Evolutionary conservation across 2,113 vertebrate genomes (phyloP).

Genomic region (Oophaga pumilio): DNA sequence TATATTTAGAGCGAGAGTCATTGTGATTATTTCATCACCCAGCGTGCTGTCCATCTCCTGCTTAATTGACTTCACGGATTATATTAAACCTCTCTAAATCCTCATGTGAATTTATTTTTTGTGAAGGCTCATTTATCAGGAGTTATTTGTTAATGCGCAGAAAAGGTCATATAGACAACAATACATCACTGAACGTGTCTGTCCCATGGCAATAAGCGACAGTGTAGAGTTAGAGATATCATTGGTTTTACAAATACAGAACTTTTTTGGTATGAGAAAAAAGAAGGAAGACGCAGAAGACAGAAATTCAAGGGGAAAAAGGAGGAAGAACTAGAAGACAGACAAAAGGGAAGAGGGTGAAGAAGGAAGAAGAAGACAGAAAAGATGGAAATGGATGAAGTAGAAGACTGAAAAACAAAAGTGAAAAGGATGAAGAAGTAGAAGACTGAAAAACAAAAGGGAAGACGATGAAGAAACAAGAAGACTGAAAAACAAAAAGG

Average conservation of each 20-base stretch:
- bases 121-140: slow-evolving; percentile 24
- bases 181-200: background rate
- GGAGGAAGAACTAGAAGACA: too few relatives aligned
- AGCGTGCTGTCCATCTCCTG: background rate
- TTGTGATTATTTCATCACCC: slow-evolving; percentile 27
- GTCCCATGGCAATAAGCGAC: background rate
- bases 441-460: too few relatives aligned
- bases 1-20: slow-evolving; percentile 6
- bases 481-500: too few relatives aligned
- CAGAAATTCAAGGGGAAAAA: too few relatives aligned
- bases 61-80: slow-evolving; percentile 29
- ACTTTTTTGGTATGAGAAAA: background rate
- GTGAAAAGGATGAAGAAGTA: too few relatives aligned
- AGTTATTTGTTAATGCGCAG: background rate
- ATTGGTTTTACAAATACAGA: background rate
- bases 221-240: background rate
- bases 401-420: too few relatives aligned
- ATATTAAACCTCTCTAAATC: slow-evolving; percentile 15
- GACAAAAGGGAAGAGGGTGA: too few relatives aligned
- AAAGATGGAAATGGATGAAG: too few relatives aligned
- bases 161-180: background rate
- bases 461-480: too few relatives aligned
- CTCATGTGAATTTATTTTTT: slow-evolving; percentile 13
- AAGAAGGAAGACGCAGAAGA: background rate
- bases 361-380: too few relatives aligned